Evolutionary conservation across 2,888 invertebrate genomes (phyloP), one percentile per base, ranked within the genome.

Genomic region (Acrobasis repandana): DNA sequence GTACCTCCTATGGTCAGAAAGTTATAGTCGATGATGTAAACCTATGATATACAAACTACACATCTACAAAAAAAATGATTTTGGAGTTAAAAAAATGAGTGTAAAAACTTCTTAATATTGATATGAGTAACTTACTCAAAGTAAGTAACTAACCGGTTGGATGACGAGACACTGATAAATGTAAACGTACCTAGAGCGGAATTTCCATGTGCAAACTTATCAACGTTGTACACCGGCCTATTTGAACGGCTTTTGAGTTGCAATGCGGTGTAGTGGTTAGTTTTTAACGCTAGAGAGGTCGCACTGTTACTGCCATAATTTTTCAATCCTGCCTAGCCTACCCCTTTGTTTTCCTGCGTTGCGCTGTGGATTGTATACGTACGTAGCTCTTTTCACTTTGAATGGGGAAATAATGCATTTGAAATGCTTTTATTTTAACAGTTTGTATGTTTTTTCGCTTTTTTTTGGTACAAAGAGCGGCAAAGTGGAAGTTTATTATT

Each of bases 251-350:
- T 34, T 51, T 57, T 28, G 16, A 46, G 57, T 57, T 57, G 57
- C 48, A 48, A 34, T 57, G 57, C 57, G 33, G 57, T 46, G 14
- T 15, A 20, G 58, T 57, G 59, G 63, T 61, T 63, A 60, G 62
- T 56, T 61, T 63, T 56, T 63, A 54, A 46, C 59, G 57, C 56
- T 58, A 33, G 58, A 63, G 61, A 63, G 63, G 61, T 62, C 63
- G 61, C 60, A 10, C 18, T 58, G 51, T 58, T 50, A 48, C 48
- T 43, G 51, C 43, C 43, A 36, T 34, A 51, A 48, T 56, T 56
- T 46, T 56, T 43, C 46, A 38, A 43, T 46, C 43, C 43, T 46
- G 20, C 18, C n/a, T 18, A 43, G 56, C 43, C 43, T 46, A 43
- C 18, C n/a, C 38, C 46, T 56, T 56, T 56, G 56, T 56, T 56